Percentiles rank a stretch among this genome's conserved stretches.
Conservation (phyloP, 2,113 vertebrate genomes). For the Mustela lutreola region DNA sequence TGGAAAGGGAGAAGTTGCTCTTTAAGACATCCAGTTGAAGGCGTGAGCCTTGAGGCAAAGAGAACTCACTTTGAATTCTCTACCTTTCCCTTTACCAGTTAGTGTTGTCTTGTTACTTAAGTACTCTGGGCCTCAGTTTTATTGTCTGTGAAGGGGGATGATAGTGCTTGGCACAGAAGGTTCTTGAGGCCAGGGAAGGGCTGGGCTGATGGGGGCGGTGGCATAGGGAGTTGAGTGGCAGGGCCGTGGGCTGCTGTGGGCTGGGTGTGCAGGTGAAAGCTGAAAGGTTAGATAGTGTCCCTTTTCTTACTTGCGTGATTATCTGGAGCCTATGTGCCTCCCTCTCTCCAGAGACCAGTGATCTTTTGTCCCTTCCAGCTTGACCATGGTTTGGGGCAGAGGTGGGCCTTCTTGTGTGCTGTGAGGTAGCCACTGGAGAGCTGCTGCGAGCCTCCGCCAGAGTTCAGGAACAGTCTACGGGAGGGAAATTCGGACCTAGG, state of each 20-base stretch:
- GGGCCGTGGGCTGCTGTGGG: background rate
- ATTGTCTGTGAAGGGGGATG: background rate
- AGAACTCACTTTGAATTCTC: background rate
- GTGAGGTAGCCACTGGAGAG: background rate
- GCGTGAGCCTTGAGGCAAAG: background rate
- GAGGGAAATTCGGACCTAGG: background rate
- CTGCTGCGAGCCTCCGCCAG: accelerated
- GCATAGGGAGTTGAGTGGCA: background rate
- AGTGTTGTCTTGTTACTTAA: background rate
- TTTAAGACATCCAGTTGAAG: background rate
- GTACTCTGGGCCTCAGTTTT: background rate
- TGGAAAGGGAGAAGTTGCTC: background rate
- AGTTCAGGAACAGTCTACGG: background rate
- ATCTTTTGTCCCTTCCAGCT: background rate
- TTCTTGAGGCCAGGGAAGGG: background rate
- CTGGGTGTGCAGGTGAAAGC: background rate
- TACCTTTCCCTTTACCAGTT: background rate
- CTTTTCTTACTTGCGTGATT: background rate
- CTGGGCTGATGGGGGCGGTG: too few species aligned
- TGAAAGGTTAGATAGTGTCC: background rate
- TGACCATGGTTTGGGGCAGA: background rate
- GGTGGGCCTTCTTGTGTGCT: background rate
- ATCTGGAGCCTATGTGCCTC: background rate
- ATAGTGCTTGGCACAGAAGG: background rate
- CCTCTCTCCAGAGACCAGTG: background rate